Percentiles rank a stretch among this genome's conserved stretches.
These are phyloP conservation scores for Uloborus plumipes DNA, from an alignment of 2,888 invertebrate genomes.

Conservation along the genomic window DNA sequence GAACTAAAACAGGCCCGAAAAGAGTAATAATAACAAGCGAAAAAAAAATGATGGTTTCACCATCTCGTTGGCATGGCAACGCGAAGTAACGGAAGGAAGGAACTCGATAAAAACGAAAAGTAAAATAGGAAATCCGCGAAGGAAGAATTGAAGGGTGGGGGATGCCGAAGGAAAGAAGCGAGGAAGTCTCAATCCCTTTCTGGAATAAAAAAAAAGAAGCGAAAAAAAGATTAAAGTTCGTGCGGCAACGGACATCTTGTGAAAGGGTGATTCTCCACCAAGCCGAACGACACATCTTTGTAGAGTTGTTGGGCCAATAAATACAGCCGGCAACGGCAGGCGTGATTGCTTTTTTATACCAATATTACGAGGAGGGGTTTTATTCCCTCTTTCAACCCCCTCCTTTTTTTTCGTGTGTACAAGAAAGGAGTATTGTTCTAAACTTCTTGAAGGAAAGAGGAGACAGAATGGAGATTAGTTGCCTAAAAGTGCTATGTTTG, in stretches of 20 bases:
- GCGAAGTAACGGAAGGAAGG: slow-evolving; percentile 13
- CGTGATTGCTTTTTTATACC: no score
- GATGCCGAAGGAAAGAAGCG: slow-evolving; percentile 5
- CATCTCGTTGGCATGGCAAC: slow-evolving; percentile 20
- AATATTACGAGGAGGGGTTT: no score
- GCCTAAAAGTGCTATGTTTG: no score
- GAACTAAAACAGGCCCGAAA: slow-evolving; percentile 40
- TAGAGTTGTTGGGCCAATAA: slow-evolving; percentile 35
- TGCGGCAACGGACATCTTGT: slow-evolving; percentile 31
- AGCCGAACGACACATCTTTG: slow-evolving; percentile 15
- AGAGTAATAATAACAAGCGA: no score
- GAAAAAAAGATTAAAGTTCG: slow-evolving; percentile 46
- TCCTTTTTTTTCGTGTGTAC: no score
- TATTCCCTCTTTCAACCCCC: no score
- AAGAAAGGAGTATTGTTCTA: no score
- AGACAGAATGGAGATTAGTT: no score
- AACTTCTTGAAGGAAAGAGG: no score
- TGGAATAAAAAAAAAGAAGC: background rate
- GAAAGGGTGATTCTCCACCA: slow-evolving; percentile 25
- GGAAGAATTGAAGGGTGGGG: slow-evolving; percentile 5
- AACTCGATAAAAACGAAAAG: slow-evolving; percentile 37
- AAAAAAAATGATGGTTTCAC: slow-evolving; percentile 30
- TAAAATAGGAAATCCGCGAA: slow-evolving; percentile 45
- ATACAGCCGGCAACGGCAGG: slow-evolving; percentile 11
- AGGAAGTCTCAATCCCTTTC: slow-evolving; percentile 44